Percentiles rank a stretch among this genome's conserved stretches.
phyloP scores from a whole-genome alignment of 2,113 vertebrate genomes.

The Felis chaus region DNA sequence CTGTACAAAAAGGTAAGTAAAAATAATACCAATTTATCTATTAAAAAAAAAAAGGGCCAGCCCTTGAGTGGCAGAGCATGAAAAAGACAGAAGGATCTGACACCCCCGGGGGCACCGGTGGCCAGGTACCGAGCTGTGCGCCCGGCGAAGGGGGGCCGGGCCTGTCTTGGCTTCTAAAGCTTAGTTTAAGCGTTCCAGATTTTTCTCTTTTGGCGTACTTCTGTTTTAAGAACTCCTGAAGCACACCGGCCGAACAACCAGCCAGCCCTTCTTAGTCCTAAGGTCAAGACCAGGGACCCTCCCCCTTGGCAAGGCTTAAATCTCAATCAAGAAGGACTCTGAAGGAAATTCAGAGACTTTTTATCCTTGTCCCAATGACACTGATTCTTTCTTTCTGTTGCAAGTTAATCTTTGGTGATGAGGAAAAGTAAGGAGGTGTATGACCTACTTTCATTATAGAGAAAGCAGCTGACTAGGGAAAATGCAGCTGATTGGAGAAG shows the following conservation, averaged over 20 bases:
- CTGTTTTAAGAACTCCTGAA: conserved; percentile 38
- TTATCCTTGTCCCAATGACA: not conserved
- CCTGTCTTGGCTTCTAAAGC: conserved; percentile 77
- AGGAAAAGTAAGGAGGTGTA: not conserved
- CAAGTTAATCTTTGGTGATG: not conserved
- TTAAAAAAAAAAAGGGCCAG: conserved; percentile 73
- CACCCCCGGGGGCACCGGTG: conserved; percentile 49
- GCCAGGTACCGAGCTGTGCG: conserved; percentile 68
- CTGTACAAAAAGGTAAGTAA: conserved; percentile 85
- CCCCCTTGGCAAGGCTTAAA: conserved; percentile 81
- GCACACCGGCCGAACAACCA: conserved; percentile 58
- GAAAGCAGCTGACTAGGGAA: not conserved
- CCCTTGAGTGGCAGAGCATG: conserved; percentile 75
- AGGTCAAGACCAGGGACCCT: conserved; percentile 72
- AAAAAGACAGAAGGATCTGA: conserved; percentile 64
- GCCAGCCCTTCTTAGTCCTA: conserved; percentile 46
- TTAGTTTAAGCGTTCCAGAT: conserved; percentile 54
- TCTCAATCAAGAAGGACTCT: conserved; percentile 77
- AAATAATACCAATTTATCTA: conserved; percentile 80
- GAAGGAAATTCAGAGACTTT: not conserved
- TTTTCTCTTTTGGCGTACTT: not conserved
- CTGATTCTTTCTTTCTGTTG: not conserved
- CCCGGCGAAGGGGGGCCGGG: conserved; percentile 63
- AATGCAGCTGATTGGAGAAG: not conserved
- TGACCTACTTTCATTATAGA: not conserved